Conservation (phyloP, 2,888 invertebrate genomes). For the Drosophila barbarae region DNA sequence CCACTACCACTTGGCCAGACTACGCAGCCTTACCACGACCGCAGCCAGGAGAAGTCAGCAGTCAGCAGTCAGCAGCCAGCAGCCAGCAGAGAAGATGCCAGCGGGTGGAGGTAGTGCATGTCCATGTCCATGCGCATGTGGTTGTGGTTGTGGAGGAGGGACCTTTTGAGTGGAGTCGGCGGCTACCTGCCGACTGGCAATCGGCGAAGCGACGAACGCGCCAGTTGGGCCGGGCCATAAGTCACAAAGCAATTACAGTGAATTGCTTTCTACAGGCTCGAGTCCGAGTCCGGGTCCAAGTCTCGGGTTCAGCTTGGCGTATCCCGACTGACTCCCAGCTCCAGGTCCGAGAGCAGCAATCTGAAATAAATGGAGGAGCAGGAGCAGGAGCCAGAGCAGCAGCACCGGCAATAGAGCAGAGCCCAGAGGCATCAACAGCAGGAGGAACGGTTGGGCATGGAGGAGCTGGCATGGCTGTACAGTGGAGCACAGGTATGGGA, state of each 20-base stretch:
- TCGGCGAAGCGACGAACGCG: constrained; percentile 56
- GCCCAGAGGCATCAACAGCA: constrained; percentile 60
- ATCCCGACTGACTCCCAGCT: constrained; percentile 10
- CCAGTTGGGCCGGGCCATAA: constrained; percentile 74
- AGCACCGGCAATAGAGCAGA: constrained; percentile 51
- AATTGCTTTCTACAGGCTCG: constrained; percentile 69
- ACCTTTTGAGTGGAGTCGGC: constrained; percentile 28
- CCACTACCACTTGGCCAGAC: constrained; percentile 55
- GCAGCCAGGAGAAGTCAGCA: background rate
- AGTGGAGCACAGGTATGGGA: background rate
- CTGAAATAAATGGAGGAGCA: constrained; percentile 58
- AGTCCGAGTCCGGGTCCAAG: constrained; percentile 13
- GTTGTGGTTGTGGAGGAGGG: constrained; percentile 11
- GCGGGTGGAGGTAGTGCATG: background rate
- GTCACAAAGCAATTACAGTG: constrained; percentile 76
- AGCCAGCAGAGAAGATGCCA: no score
- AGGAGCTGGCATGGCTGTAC: constrained; percentile 5
- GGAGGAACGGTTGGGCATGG: constrained; percentile 46
- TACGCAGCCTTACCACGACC: constrained; percentile 21
- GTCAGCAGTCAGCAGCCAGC: no score
- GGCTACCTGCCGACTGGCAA: constrained; percentile 56
- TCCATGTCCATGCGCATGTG: background rate
- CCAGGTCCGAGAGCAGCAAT: constrained; percentile 26
- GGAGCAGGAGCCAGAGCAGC: constrained; percentile 48
- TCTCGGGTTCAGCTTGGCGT: constrained; percentile 2